Base-by-base conservation (phyloP, 2,797 vertebrate genomes). In the Urosaurus nigricauda region DNA sequence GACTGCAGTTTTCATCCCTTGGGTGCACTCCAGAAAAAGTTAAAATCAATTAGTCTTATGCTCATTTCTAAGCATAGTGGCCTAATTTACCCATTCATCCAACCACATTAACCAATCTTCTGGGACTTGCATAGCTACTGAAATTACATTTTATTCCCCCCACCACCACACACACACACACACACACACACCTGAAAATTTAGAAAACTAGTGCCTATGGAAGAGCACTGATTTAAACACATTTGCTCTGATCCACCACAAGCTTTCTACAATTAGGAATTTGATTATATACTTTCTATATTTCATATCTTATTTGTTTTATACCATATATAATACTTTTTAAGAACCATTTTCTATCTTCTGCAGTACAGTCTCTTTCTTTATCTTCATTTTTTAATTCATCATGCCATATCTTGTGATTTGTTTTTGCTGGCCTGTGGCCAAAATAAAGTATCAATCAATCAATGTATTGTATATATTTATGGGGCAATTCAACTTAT, bases 1-100 rank as follows among this genome's bases (percentile, higher is more conserved):
- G 40, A 80, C 68, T 85, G 74, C n/a, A 32, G 65, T 19, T 63
- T 32, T 11, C 40, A 88, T 83, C 87, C 56, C n/a, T 24, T 65
- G 70, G 58, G 79, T 37, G 4, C 58, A 74, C 19, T 51, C 32
- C 68, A 75, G 24, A 29, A 73, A 47, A 80, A n/a, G 24, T 89
- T 29, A 74, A 56, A 73, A 70, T 24, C 75, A 79, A 79, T 87
- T 71, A 71, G 65, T 80, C 60, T 70, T 65, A 68, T 19, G 21
- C 9, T 43, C 9, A 73, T 24, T 26, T 35, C 17, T 51, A 68
- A 51, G 75, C 37, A 47, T 16, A 51, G 9, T 43, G 29, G 11
- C 16, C 56, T 79, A 32, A 60, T 82, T 58, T 47, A 51, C 11
- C n/a, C 29, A 60, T 58, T n/a, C 29, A 60, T 17, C 3, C 71